Evolutionary conservation across 2,797 vertebrate genomes (phyloP).

Genomic region (Salmo trutta): DNA sequence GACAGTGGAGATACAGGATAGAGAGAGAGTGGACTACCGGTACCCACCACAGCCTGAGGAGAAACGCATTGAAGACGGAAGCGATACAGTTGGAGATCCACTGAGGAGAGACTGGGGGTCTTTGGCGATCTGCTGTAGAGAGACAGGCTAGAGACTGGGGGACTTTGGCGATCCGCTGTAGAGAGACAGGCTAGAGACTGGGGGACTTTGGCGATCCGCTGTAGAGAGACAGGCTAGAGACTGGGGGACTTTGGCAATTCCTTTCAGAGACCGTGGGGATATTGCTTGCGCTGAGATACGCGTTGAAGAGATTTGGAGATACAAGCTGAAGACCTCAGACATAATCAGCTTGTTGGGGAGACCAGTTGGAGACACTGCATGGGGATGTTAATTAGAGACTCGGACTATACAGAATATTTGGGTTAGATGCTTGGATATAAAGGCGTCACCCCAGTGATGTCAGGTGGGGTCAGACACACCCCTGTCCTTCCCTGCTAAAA

Average conservation of each 20-base stretch:
- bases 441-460: slow-evolving; percentile 50
- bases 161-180: not conserved
- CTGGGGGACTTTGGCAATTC: not conserved
- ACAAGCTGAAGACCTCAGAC: not conserved
- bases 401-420: not conserved
- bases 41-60: no score
- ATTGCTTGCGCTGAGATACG: not conserved
- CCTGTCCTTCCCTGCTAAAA: slow-evolving; percentile 42
- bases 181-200: not conserved
- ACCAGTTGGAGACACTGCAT: not conserved
- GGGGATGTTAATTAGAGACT: not conserved
- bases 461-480: slow-evolving; percentile 51
- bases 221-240: not conserved
- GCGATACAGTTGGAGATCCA: not conserved
- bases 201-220: not conserved
- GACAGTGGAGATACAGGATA: not conserved
- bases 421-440: slow-evolving; percentile 25
- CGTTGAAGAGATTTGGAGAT: not conserved
- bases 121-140: not conserved
- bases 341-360: not conserved
- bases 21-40: no score
- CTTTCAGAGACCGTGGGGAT: not conserved
- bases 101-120: not conserved
- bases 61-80: not conserved
- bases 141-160: not conserved